Conservation (phyloP, 2,888 invertebrate genomes). For the Cheilosia vernalis region DNA sequence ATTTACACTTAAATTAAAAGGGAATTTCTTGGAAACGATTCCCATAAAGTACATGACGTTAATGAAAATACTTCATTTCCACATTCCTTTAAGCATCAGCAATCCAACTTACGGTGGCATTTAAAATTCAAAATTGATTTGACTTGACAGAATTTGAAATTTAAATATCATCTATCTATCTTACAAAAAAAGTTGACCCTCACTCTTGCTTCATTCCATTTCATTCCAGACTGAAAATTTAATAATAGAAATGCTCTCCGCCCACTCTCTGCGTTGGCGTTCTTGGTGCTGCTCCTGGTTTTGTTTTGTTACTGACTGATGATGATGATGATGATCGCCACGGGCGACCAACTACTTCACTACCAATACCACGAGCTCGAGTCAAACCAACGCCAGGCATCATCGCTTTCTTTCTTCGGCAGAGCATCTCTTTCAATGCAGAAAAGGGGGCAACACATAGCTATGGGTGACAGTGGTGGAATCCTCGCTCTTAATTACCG, state of each 20-base stretch:
- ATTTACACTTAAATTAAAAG: too few relatives aligned
- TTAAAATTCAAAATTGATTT: slow-evolving; percentile 24
- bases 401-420: slow-evolving; percentile 78
- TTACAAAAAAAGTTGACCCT: slow-evolving; percentile 40
- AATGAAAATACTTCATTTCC: neutral
- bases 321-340: slow-evolving; percentile 39
- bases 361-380: slow-evolving; percentile 7
- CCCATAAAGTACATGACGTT: neutral
- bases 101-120: slow-evolving; percentile 14
- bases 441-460: slow-evolving; percentile 84
- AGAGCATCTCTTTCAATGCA: slow-evolving; percentile 84
- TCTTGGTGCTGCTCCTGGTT: slow-evolving; percentile 2
- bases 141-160: slow-evolving; percentile 22
- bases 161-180: slow-evolving; percentile 43
- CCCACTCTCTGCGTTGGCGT: slow-evolving; percentile 35
- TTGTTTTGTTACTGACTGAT: slow-evolving; percentile 26
- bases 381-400: slow-evolving; percentile 55
- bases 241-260: slow-evolving; percentile 59
- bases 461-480: slow-evolving; percentile 81
- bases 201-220: slow-evolving; percentile 21
- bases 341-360: slow-evolving; percentile 35
- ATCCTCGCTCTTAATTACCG: slow-evolving; percentile 83
- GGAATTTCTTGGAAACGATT: neutral
- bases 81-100: neutral
- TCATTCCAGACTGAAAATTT: slow-evolving; percentile 45